Evolutionary conservation across 2,888 invertebrate species (phyloP).

Genomic region (Leptopilina syphax): DNA sequence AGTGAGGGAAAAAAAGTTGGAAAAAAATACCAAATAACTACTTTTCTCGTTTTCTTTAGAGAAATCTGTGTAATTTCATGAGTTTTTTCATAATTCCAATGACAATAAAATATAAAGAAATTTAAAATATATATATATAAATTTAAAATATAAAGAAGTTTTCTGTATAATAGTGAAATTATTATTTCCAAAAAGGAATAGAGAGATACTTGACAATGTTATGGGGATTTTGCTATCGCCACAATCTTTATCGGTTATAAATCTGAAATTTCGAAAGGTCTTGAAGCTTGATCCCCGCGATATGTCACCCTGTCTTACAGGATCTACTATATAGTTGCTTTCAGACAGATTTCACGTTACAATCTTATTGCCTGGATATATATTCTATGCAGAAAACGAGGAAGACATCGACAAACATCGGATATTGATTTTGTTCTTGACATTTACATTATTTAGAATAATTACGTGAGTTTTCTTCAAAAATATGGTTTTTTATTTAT

Average conservation of each 20-base stretch:
- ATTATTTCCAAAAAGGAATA: neutral
- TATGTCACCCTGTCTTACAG: constrained; percentile 24
- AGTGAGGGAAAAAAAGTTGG: too few relatives aligned
- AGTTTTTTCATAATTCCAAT: too few relatives aligned
- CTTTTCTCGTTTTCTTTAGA: too few relatives aligned
- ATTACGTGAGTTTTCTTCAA: too few relatives aligned
- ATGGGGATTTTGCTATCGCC: neutral
- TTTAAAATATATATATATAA: too few relatives aligned
- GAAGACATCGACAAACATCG: neutral
- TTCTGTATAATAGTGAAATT: neutral
- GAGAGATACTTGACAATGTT: neutral
- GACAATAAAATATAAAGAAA: too few relatives aligned
- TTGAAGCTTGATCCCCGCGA: constrained; percentile 23
- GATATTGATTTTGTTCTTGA: too few relatives aligned
- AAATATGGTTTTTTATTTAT: too few relatives aligned
- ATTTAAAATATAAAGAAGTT: too few relatives aligned
- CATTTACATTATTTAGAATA: too few relatives aligned
- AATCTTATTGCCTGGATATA: constrained; percentile 15
- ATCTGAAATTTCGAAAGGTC: constrained; percentile 18
- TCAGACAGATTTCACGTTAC: constrained; percentile 9
- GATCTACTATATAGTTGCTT: constrained; percentile 9
- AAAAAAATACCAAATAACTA: too few relatives aligned
- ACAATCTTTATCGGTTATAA: constrained; percentile 25
- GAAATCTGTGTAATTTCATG: too few relatives aligned
- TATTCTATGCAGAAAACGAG: neutral